Conservation (phyloP, 2,113 vertebrate genomes). For the Pseudorectes ferrugineus region DNA sequence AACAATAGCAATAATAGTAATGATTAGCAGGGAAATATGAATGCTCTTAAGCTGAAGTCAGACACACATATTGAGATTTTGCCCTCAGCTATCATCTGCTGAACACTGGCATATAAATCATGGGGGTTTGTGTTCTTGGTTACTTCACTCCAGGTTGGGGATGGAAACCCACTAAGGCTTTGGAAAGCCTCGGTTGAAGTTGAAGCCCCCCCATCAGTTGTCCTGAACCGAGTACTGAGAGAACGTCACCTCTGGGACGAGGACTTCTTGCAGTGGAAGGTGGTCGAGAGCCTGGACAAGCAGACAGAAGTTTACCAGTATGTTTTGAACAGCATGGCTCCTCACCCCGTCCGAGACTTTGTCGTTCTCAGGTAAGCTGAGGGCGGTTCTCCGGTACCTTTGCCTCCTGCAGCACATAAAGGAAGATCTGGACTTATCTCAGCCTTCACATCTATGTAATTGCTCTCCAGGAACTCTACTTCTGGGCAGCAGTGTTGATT, state of each 20-base stretch:
- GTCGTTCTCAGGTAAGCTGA: conserved; percentile 86
- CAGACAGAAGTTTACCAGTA: conserved; percentile 95
- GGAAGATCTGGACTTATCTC: neutral
- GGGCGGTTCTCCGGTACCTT: neutral
- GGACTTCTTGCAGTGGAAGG: conserved; percentile 94
- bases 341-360: conserved; percentile 91
- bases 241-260: conserved; percentile 97
- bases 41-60: neutral
- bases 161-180: conserved; percentile 86
- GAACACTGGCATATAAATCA: neutral
- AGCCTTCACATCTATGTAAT: neutral
- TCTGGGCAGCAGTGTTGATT: neutral
- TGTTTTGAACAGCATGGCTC: conserved; percentile 91
- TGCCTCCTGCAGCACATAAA: neutral
- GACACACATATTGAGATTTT: neutral
- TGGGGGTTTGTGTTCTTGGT: neutral
- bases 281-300: conserved; percentile 88
- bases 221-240: conserved; percentile 90
- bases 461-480: neutral
- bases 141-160: conserved; percentile 82
- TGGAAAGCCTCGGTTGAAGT: conserved; percentile 94
- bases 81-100: neutral
- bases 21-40: neutral
- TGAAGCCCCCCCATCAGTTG: conserved; percentile 91
- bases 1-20: neutral